Base-by-base conservation (phyloP, 2,888 invertebrate genomes). In the Phortica okadai region DNA sequence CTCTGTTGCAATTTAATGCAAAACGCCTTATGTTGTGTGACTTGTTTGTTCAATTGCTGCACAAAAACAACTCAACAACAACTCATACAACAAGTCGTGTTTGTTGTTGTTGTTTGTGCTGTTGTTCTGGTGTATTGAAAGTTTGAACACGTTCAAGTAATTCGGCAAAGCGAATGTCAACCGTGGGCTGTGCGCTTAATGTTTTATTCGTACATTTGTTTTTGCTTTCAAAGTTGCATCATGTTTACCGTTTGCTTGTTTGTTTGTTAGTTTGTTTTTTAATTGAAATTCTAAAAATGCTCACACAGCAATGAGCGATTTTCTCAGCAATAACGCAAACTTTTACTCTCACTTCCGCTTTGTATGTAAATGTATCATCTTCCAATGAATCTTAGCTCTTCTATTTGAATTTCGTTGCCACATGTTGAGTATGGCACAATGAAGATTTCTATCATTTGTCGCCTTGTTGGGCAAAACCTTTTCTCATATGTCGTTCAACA, bases 91-190 rank as follows among this genome's bases (percentile, higher is more conserved):
- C 42, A 14, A 16, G 0, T 66, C 33, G 66, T 66, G 42, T 66
- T 42, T 70, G 45, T 45, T 70, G 7, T 45, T 45, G 69, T 70
- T 44, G 77, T 76, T 80, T 77, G 62, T 62, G 45, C 10, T 45
- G 45, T 45, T 50, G 2, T 50, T 8, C 50, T 3, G 8, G 2
- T 50, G 50, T 10, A 72, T 72, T 72, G 6, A 54, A 72, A 80
- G 76, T 82, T 78, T 73, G 74, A 78, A 76, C 87, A 84, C 86
- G 87, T 85, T 82, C 78, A 70, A 77, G 80, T 84, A 82, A 81
- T 86, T 83, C 81, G 80, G 78, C 79, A 50, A 14, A 50, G 14
- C 6, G 1, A 45, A 56, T 58, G 59, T 58, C 44, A 4, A 62
- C 21, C 62, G 73, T 73, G 73, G 62, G 73, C 62, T 44, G 59